Conservation (phyloP, 2,113 vertebrate species). For the Abramis brama region DNA sequence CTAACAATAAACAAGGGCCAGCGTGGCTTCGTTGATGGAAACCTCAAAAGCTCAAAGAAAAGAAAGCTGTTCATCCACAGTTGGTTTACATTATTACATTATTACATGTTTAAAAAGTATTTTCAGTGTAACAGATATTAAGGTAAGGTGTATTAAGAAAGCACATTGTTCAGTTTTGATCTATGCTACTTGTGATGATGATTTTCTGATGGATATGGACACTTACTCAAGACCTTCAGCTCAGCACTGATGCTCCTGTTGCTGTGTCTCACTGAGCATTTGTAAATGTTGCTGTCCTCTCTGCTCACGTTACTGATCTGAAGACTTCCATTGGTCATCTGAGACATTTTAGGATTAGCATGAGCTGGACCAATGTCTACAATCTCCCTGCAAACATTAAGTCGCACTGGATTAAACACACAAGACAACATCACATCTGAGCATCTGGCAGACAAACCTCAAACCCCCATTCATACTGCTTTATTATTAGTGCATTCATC, state of each 20-base stretch:
- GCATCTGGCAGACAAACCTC: not conserved
- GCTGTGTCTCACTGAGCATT: constrained; percentile 73
- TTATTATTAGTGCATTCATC: not conserved
- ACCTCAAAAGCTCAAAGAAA: not conserved
- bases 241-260: constrained; percentile 77
- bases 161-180: too few relatives aligned
- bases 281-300: constrained; percentile 75
- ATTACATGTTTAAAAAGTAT: too few relatives aligned
- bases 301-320: constrained; percentile 66
- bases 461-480: not conserved
- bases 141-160: too few relatives aligned
- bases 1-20: not conserved
- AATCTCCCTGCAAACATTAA: constrained; percentile 68
- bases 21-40: not conserved
- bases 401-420: not conserved
- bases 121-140: too few relatives aligned
- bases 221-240: constrained; percentile 82
- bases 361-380: constrained; percentile 64
- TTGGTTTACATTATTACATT: too few relatives aligned
- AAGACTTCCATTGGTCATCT: constrained; percentile 78
- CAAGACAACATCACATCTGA: not conserved
- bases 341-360: constrained; percentile 72
- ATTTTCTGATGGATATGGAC: too few relatives aligned
- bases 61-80: not conserved
- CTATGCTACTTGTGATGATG: too few relatives aligned